Evolutionary conservation across 2,113 vertebrate genomes (phyloP).

Genomic region (Pholis gunnellus): DNA sequence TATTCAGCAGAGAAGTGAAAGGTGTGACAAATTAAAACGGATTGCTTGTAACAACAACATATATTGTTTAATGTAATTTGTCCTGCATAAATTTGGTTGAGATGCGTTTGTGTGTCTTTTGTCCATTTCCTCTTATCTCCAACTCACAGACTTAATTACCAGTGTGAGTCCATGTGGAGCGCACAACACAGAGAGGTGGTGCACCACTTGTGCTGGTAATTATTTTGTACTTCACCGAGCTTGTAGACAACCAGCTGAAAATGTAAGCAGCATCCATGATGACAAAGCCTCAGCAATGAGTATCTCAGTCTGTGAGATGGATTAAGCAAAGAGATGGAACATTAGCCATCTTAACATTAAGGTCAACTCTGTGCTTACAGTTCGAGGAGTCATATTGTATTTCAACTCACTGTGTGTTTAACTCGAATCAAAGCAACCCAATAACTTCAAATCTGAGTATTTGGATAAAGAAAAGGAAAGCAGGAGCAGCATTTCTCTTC

Average conservation of each 20-base stretch:
- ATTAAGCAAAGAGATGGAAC: slow-evolving; percentile 35
- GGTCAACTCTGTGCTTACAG: slow-evolving; percentile 43
- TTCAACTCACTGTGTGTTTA: slow-evolving; percentile 7
- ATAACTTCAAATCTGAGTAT: not conserved
- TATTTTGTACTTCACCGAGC: slow-evolving; percentile 68
- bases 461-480: not conserved
- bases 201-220: slow-evolving; percentile 68
- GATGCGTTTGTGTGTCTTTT: slow-evolving; percentile 49
- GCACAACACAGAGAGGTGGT: slow-evolving; percentile 46
- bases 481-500: not conserved
- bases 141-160: slow-evolving; percentile 71
- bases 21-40: slow-evolving; percentile 38
- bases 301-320: slow-evolving; percentile 19
- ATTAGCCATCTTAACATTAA: slow-evolving; percentile 43
- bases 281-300: slow-evolving; percentile 48
- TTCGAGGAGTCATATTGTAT: not conserved
- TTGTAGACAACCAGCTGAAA: slow-evolving; percentile 64
- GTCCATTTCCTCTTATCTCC: slow-evolving; percentile 63
- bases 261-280: slow-evolving; percentile 47
- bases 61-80: slow-evolving; percentile 47
- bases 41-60: slow-evolving; percentile 26
- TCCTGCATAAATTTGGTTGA: slow-evolving; percentile 39
- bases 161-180: slow-evolving; percentile 56
- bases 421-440: slow-evolving; percentile 25
- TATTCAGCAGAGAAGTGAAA: slow-evolving; percentile 19